Conservation (phyloP, 2,888 invertebrate genomes). For the Lithosia quadra region DNA sequence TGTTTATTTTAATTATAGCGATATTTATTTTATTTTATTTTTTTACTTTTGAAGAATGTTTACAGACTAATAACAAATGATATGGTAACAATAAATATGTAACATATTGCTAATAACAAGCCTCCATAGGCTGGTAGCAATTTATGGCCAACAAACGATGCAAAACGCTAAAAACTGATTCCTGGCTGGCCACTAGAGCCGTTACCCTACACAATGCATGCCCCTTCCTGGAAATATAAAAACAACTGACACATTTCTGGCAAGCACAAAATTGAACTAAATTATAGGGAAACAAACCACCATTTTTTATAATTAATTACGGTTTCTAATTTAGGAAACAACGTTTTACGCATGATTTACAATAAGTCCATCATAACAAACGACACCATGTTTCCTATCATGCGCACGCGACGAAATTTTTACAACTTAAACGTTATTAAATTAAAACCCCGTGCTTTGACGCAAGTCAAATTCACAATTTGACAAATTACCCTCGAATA, state of each 20-base stretch:
- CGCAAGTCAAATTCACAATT: neutral
- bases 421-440: neutral
- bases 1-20: too few relatives aligned
- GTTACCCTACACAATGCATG: neutral
- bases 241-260: neutral
- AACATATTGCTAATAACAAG: too few relatives aligned
- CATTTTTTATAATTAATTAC: neutral
- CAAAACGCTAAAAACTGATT: too few relatives aligned
- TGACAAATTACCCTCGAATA: too few relatives aligned
- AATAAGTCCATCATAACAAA: constrained; percentile 3
- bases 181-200: too few relatives aligned
- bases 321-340: neutral
- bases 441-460: too few relatives aligned
- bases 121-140: too few relatives aligned
- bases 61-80: too few relatives aligned
- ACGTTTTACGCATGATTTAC: neutral
- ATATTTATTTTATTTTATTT: too few relatives aligned
- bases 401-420: neutral
- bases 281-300: constrained; percentile 9
- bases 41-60: too few relatives aligned
- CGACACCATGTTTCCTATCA: neutral
- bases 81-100: too few relatives aligned
- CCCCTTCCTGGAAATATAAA: neutral
- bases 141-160: too few relatives aligned
- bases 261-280: neutral